Evolutionary conservation across 2,888 invertebrate genomes (phyloP).

Genomic region (Hecatera dysodea): DNA sequence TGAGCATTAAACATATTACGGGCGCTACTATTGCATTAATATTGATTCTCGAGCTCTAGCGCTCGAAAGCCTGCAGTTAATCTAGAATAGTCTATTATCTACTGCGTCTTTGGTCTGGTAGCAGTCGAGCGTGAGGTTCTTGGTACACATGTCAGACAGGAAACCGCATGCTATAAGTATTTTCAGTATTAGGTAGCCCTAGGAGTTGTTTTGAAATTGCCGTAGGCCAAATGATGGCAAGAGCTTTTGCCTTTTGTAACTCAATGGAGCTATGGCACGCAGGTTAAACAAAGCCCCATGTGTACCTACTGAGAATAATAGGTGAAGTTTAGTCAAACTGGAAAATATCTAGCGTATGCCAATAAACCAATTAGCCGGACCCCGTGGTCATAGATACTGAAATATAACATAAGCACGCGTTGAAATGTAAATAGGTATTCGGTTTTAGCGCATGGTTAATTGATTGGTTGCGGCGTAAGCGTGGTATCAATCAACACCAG

Average conservation of each 20-base stretch:
- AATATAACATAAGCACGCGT: slow-evolving; percentile 47
- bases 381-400: slow-evolving; percentile 41
- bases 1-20: slow-evolving; percentile 28
- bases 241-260: slow-evolving; percentile 7
- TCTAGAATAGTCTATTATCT: slow-evolving; percentile 21
- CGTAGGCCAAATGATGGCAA: neutral
- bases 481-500: slow-evolving; percentile 66
- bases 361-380: slow-evolving; percentile 55
- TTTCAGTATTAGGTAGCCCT: neutral
- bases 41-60: slow-evolving; percentile 32
- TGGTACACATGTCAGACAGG: neutral
- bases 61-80: slow-evolving; percentile 11
- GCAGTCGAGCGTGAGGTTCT: neutral
- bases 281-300: neutral
- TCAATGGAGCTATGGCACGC: slow-evolving; percentile 7
- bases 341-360: slow-evolving; percentile 38
- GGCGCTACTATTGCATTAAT: slow-evolving; percentile 23
- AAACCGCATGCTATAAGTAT: slow-evolving; percentile 7
- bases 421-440: slow-evolving; percentile 61
- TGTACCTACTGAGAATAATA: neutral
- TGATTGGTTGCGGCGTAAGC: slow-evolving; percentile 57
- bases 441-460: slow-evolving; percentile 54
- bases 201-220: neutral
- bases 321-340: neutral
- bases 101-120: slow-evolving; percentile 6